A percentile compares a stretch with the other conserved stretches of the same genome.
These are phyloP conservation scores for Patella caerulea DNA, from an alignment of 2,888 invertebrate species.

Conservation along the genomic window DNA sequence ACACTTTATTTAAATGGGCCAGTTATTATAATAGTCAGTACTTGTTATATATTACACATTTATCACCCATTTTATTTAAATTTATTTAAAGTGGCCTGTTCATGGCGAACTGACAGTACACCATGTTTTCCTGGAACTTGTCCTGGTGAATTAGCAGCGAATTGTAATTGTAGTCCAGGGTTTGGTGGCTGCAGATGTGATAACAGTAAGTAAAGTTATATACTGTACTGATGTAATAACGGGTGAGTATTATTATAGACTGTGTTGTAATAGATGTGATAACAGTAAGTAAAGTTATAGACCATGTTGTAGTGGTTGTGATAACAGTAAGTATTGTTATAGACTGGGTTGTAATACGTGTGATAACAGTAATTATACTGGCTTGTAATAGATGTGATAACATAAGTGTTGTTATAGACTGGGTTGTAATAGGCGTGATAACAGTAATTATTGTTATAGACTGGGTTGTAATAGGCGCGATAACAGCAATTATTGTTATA, in stretches of 20 bases:
- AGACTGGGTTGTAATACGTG: no score
- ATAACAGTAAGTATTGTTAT: no score
- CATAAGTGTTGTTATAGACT: slow-evolving; percentile 24
- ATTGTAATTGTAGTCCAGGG: slow-evolving; percentile 27
- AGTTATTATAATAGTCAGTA: no score
- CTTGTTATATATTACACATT: no score
- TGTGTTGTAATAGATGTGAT: no score
- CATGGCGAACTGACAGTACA: slow-evolving; percentile 36
- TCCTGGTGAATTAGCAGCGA: slow-evolving; percentile 14
- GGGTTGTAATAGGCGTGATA: slow-evolving; percentile 26
- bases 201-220: slow-evolving; percentile 15
- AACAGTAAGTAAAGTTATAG: no score
- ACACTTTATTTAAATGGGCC: no score
- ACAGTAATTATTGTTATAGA: slow-evolving; percentile 16
- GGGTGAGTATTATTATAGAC: neutral
- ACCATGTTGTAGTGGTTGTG: no score
- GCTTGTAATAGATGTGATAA: no score
- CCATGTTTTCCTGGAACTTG: slow-evolving; percentile 36
- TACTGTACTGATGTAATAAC: neutral
- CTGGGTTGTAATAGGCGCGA: no score
- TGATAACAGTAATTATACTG: no score
- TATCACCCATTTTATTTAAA: no score
- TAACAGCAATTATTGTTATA: neutral
- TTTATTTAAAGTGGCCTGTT: slow-evolving; percentile 32
- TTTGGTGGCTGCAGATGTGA: slow-evolving; percentile 30